These are phyloP conservation scores for Tetrao urogallus DNA, from an alignment of 2,113 vertebrate species.

Conservation along the genomic window DNA sequence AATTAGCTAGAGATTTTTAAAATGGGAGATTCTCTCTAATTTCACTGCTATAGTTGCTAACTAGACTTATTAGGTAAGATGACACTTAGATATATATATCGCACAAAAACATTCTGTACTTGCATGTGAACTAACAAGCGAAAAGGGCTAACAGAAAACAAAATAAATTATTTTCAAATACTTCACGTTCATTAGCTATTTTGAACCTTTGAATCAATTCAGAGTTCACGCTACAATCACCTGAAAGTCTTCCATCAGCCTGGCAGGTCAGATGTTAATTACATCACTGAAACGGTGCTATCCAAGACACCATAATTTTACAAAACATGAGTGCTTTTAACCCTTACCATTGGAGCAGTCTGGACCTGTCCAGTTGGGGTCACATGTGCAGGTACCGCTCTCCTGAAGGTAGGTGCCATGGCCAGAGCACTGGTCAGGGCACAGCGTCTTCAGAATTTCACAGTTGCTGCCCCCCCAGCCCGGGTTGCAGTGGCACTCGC, in stretches of 20 bases:
- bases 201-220: neutral
- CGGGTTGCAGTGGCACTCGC: slow-evolving; percentile 94
- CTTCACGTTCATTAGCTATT: neutral
- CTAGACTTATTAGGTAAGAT: neutral
- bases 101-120: neutral
- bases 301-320: neutral
- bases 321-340: neutral
- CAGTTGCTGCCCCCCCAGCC: slow-evolving; percentile 94
- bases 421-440: slow-evolving; percentile 94
- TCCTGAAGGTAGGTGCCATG: slow-evolving; percentile 93
- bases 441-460: slow-evolving; percentile 92
- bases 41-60: neutral
- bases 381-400: slow-evolving; percentile 90
- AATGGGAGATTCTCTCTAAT: neutral
- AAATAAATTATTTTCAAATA: neutral
- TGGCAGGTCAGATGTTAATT: neutral
- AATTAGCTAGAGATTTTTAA: neutral
- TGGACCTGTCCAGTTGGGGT: slow-evolving; percentile 92
- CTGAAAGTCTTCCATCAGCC: neutral
- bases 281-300: neutral
- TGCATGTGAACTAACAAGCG: neutral
- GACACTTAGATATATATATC: neutral
- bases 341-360: slow-evolving; percentile 95
- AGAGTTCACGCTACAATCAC: neutral
- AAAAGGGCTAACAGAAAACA: neutral